Conservation (phyloP, 2,888 invertebrate genomes). For the Dynastes hyllus region DNA sequence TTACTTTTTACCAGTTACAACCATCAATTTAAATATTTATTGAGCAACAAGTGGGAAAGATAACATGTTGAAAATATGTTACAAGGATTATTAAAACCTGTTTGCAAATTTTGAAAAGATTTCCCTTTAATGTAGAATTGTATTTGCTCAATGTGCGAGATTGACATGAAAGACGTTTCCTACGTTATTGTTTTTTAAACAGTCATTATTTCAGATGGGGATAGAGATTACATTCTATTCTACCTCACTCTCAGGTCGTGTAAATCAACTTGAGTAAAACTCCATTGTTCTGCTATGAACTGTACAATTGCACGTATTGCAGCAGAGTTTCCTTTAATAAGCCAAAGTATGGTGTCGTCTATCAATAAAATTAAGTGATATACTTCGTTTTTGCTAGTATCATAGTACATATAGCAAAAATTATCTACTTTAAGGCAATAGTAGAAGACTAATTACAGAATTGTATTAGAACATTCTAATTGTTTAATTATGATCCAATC, state of each 20-base stretch:
- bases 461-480: too few species aligned
- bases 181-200: slow-evolving; percentile 5
- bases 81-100: neutral
- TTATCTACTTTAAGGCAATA: too few species aligned
- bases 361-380: slow-evolving; percentile 15
- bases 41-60: neutral
- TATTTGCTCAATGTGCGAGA: neutral
- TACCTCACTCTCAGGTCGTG: slow-evolving; percentile 2
- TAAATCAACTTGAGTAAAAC: slow-evolving; percentile 21
- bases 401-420: too few species aligned
- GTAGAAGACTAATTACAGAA: too few species aligned
- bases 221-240: neutral
- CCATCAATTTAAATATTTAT: neutral
- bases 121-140: neutral
- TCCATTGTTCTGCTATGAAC: slow-evolving; percentile 21
- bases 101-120: neutral
- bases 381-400: slow-evolving; percentile 1
- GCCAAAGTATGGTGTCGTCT: slow-evolving; percentile 23
- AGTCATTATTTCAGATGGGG: slow-evolving; percentile 9
- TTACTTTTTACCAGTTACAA: neutral
- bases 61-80: neutral
- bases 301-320: too few species aligned
- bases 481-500: too few species aligned
- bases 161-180: slow-evolving; percentile 1
- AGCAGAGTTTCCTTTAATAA: too few species aligned